Base-by-base conservation (phyloP, 2,888 invertebrate genomes). In the Harpalus rufipes region DNA sequence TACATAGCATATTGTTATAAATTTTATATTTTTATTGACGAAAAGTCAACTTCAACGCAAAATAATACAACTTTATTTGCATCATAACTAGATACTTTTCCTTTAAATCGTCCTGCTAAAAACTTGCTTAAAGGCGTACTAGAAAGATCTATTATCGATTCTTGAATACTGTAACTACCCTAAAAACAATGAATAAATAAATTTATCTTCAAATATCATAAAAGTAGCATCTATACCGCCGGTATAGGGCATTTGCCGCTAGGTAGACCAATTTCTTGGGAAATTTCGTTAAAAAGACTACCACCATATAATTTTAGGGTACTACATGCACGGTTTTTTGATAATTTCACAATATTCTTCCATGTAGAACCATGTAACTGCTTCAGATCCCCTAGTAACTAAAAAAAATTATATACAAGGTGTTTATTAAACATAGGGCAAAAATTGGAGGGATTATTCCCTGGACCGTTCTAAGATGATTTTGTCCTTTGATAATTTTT, bases 11-110 rank as follows among this genome's bases (percentile, higher is more conserved):
- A 8, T 59, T 18, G n/a, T 56, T 59, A 59, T 7, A 59, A 21
- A 21, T 25, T 18, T 63, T 68, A 68, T 25, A 68, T 32, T 68
- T 63, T 63, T 41, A 39, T n/a, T 68, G 10, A n/a, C 14, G 68
- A 68, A 68, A 14, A 12, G 6, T 39, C 68, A 32, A 14, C n/a
- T n/a, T 39, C 32, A 7, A 68, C 39, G 32, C 68, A 68, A 68
- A 68, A 68, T 32, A 68, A 68, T 5, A 39, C 39, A 14, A 68
- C 32, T 68, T 68, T 68, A 7, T 14, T 25, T 39, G 68, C 7
- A 14, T 12, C n/a, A 6, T 7, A 10, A n/a, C 12, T n/a, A 68
- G n/a, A 68, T n/a, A 68, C 14, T 39, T 68, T 68, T 7, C 4
- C 39, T n/a, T 39, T 32, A 14, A 39, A 68, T 32, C 39, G n/a